Evolutionary conservation across 2,113 vertebrate species (phyloP).

Genomic region (Eidolon helvum): DNA sequence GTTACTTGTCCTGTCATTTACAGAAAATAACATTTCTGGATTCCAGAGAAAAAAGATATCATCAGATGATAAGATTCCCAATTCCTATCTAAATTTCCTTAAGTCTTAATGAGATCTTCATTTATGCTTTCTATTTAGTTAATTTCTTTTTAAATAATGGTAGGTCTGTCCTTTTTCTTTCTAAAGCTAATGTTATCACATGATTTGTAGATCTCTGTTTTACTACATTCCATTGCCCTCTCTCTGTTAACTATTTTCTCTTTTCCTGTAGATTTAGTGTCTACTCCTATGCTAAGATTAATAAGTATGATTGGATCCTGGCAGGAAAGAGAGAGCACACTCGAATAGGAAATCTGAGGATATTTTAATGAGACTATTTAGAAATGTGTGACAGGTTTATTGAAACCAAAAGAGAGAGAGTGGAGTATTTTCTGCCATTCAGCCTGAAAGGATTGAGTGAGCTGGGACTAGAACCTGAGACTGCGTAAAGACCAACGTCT

Average conservation of each 20-base stretch:
- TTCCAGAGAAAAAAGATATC: background rate
- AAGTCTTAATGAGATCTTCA: background rate
- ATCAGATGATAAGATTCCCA: background rate
- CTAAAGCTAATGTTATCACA: background rate
- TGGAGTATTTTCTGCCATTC: background rate
- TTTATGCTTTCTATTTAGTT: background rate
- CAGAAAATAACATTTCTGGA: background rate
- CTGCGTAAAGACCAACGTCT: background rate
- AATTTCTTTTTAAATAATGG: background rate
- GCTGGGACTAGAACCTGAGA: background rate
- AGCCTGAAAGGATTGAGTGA: background rate
- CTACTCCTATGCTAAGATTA: background rate
- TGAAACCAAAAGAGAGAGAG: background rate
- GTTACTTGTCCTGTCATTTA: background rate
- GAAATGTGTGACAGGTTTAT: background rate
- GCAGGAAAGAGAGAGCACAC: background rate
- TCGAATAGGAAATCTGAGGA: background rate
- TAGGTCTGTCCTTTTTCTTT: background rate
- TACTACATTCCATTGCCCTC: background rate
- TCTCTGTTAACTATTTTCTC: background rate
- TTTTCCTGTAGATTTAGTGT: background rate
- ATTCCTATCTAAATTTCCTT: background rate
- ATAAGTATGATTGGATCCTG: background rate
- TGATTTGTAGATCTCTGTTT: background rate
- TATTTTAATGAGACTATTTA: background rate